phyloP scores from a whole-genome alignment of 2,888 invertebrate species.

The Latheticus oryzae region DNA sequence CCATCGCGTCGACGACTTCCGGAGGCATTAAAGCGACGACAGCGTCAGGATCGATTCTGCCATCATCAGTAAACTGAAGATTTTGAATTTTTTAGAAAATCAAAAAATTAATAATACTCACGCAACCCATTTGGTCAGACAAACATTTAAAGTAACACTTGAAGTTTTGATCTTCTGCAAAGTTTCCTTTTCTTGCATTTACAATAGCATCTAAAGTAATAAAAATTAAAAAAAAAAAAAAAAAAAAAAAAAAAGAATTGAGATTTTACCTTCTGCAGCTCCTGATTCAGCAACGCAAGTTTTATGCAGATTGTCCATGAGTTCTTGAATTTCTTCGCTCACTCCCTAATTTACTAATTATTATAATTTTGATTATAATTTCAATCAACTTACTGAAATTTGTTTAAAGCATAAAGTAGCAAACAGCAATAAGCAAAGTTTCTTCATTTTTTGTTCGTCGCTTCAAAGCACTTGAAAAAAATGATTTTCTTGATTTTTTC shows the following conservation, averaged over 20 bases:
- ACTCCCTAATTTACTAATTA: slow-evolving; percentile 5
- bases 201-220: slow-evolving; percentile 20
- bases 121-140: slow-evolving; percentile 56
- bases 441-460: background rate
- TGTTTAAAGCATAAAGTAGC: slow-evolving; percentile 1
- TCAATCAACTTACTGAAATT: slow-evolving; percentile 20
- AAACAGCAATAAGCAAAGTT: slow-evolving; percentile 13
- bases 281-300: slow-evolving; percentile 59
- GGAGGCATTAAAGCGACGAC: slow-evolving; percentile 58
- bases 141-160: slow-evolving; percentile 63
- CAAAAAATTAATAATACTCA: slow-evolving; percentile 49
- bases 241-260: too few species aligned
- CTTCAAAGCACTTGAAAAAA: background rate
- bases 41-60: slow-evolving; percentile 58
- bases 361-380: slow-evolving; percentile 9
- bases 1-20: slow-evolving; percentile 49
- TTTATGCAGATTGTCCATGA: slow-evolving; percentile 59
- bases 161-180: slow-evolving; percentile 54
- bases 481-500: background rate
- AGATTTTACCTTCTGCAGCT: slow-evolving; percentile 58
- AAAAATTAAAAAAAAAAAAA: too few species aligned
- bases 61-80: slow-evolving; percentile 59
- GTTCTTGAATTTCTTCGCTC: slow-evolving; percentile 55
- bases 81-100: background rate
- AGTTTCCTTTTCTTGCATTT: slow-evolving; percentile 33